Conservation (phyloP, 2,888 invertebrate species). For the Tortricodes alternella region DNA sequence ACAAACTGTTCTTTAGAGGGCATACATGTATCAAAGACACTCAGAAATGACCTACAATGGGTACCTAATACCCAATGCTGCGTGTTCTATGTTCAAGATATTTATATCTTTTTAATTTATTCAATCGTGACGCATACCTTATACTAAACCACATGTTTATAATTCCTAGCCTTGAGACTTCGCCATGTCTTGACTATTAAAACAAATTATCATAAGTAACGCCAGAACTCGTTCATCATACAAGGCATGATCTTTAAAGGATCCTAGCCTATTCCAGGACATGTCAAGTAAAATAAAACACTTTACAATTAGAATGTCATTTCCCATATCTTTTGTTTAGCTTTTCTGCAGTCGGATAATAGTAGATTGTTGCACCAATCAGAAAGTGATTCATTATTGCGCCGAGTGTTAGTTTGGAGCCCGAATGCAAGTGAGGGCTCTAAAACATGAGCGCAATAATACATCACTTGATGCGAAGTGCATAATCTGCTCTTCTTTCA, state of each 20-base stretch:
- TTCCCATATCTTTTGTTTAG: too few species aligned
- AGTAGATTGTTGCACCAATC: too few species aligned
- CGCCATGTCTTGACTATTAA: constrained; percentile 36
- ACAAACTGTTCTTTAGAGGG: not conserved
- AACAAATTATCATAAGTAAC: constrained; percentile 21
- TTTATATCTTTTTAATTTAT: constrained; percentile 27
- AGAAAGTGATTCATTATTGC: too few species aligned
- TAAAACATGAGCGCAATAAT: too few species aligned
- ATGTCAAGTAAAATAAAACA: not conserved
- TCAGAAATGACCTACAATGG: too few species aligned
- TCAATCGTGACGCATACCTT: constrained; percentile 38
- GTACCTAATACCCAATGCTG: not conserved
- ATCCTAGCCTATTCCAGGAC: not conserved
- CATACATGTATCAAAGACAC: too few species aligned
- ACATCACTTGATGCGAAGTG: too few species aligned
- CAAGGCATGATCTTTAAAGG: constrained; percentile 7
- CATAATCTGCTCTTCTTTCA: too few species aligned
- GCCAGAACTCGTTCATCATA: constrained; percentile 4
- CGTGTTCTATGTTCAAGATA: not conserved
- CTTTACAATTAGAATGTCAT: not conserved
- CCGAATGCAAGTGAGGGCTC: too few species aligned
- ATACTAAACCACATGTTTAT: constrained; percentile 36
- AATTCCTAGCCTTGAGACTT: constrained; percentile 40
- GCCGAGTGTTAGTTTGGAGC: too few species aligned
- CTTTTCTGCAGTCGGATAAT: too few species aligned